Conservation (phyloP, 1,140 invertebrate species). For the Rhynchophorus ferrugineus region DNA sequence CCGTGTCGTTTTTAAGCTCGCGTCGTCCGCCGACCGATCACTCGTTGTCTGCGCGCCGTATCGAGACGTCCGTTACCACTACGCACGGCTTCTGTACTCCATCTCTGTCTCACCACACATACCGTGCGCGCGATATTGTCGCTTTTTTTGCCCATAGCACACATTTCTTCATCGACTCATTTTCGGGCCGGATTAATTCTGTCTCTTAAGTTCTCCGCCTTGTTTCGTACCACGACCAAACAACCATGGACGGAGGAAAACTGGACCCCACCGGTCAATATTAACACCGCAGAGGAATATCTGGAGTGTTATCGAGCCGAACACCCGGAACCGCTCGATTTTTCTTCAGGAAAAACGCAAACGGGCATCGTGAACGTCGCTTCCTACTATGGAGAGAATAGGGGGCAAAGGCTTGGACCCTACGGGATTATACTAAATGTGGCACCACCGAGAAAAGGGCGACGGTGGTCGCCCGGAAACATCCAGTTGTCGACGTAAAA, state of each 20-base stretch:
- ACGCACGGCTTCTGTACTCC: conserved; percentile 36
- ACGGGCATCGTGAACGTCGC: not conserved
- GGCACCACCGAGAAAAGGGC: conserved; percentile 33
- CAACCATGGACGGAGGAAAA: conserved; percentile 37
- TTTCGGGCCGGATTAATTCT: too few relatives aligned
- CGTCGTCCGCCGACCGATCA: conserved; percentile 20
- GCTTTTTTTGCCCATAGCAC: too few relatives aligned
- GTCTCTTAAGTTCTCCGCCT: too few relatives aligned
- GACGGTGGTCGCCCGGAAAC: conserved; percentile 40
- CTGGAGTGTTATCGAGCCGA: not conserved
- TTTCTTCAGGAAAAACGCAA: conserved; percentile 2
- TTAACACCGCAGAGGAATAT: conserved; percentile 15
- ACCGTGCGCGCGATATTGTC: not conserved
- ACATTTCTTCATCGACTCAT: too few relatives aligned
- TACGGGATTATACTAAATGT: conserved; percentile 39
- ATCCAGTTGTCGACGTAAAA: conserved; percentile 38
- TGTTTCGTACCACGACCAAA: too few relatives aligned
- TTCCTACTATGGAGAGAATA: conserved; percentile 26
- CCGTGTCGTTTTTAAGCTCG: conserved; percentile 19
- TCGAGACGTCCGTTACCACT: conserved; percentile 34
- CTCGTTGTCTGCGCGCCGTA: conserved; percentile 21
- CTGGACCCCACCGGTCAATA: conserved; percentile 40
- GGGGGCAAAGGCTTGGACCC: conserved; percentile 38
- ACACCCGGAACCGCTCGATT: not conserved
- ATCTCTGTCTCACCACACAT: conserved; percentile 10